Evolutionary conservation across 2,888 invertebrate species (phyloP), one percentile per base, ranked within the genome.

Genomic region (Dysmachus trigonus): DNA sequence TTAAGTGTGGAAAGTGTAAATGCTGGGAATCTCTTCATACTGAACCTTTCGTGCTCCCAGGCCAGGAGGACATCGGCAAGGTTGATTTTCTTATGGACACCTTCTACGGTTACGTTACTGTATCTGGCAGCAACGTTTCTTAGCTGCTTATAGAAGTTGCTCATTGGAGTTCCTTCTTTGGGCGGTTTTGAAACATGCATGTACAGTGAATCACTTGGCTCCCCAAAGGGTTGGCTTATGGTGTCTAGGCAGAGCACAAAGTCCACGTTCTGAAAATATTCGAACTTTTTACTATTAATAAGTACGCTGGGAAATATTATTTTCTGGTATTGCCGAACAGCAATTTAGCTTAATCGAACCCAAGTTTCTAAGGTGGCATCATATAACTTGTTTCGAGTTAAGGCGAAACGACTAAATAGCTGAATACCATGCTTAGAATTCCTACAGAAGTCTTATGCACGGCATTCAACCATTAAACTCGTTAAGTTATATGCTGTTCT

Each of bases 151-250:
- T 93, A 94, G 88, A 96, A 93, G 10, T 94, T 92, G 88, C 94
- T 94, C 6, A 97, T 95, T 0, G 96, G 93, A 0, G 96, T 96
- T 85, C 96, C 97, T 22, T 98, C 95, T 90, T 96, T 95, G 0
- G 99, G 99, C 0, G 98, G 97, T 92, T 99, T 98, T 0, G 99
- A 99, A 7, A 99, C 98, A 92, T 99, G 99, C 93, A 98, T 95
- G 88, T 95, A 95, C 1, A 99, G 92, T 3, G 89, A 53, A 76
- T 89, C 89, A 85, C n/a, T 86, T 30, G 31, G 79, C 15, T 31
- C 18, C 0, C 93, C 91, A 35, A 95, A 93, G 0, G 94, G 93
- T 0, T 94, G 93, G 0, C 95, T 94, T 8, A 97, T 93, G 0
- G 96, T 94, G 91, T 99, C 99, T 88, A 99, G 92, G 91, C 98